phyloP scores from a whole-genome alignment of 2,888 invertebrate genomes.

The Cheilosia vernalis region DNA sequence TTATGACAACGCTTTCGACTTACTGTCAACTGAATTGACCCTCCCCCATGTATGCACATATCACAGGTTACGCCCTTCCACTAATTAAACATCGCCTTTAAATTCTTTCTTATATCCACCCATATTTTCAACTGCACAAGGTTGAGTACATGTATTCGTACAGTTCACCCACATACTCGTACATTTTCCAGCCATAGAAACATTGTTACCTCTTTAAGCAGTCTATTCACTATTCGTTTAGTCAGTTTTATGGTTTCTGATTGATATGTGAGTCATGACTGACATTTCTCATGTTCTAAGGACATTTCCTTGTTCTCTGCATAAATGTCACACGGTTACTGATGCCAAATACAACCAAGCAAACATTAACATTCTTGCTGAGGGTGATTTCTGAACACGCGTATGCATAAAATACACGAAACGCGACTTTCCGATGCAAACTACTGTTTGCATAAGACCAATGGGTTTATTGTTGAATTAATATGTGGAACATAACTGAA shows the following conservation, averaged over 20 bases:
- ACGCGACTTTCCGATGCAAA: background rate
- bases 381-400: background rate
- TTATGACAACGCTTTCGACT: no score
- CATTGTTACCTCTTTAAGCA: background rate
- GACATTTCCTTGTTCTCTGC: constrained; percentile 8
- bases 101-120: constrained; percentile 1
- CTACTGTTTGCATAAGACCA: background rate
- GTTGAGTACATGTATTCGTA: background rate
- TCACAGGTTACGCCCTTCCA: background rate
- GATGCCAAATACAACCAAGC: background rate
- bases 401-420: background rate
- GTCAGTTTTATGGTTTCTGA: constrained; percentile 50
- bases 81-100: background rate
- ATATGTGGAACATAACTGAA: constrained; percentile 22
- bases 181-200: background rate
- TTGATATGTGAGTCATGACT: constrained; percentile 29
- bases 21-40: background rate
- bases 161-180: background rate
- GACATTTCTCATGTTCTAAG: constrained; percentile 10
- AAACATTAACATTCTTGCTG: background rate
- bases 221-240: background rate
- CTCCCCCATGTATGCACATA: background rate
- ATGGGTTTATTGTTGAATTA: constrained; percentile 26
- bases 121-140: constrained; percentile 11
- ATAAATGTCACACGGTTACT: background rate